Percentiles rank a stretch among this genome's conserved stretches.
phyloP scores from a whole-genome alignment of 1,140 invertebrate genomes.

The Linepithema humile region DNA sequence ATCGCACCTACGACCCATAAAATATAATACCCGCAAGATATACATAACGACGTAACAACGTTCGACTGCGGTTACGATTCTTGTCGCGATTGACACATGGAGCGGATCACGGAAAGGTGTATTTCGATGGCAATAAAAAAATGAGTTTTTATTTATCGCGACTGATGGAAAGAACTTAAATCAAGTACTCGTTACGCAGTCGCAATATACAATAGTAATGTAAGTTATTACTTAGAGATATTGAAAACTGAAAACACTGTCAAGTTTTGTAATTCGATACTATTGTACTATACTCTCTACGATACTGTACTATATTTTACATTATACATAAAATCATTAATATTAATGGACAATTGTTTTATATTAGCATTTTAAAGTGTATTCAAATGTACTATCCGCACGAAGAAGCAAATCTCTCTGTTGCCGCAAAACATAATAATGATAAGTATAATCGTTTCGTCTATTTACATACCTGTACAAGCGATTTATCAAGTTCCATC shows the following conservation, averaged over 20 bases:
- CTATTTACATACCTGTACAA: constrained; percentile 1
- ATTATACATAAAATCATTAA: background rate
- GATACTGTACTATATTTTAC: background rate
- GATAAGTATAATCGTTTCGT: constrained; percentile 4
- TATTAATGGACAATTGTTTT: background rate
- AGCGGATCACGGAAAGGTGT: background rate
- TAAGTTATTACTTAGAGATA: background rate
- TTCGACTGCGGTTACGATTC: constrained; percentile 10
- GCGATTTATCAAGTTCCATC: constrained; percentile 37
- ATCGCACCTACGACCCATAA: constrained; percentile 60
- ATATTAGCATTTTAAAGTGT: background rate
- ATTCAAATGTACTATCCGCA: background rate
- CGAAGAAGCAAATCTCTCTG: background rate
- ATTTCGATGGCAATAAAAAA: constrained; percentile 5
- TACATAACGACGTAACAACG: constrained; percentile 18
- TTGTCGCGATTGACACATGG: background rate
- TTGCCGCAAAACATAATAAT: background rate
- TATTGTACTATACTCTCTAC: background rate
- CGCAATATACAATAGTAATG: background rate
- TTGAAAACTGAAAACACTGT: background rate
- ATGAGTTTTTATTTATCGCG: constrained; percentile 19
- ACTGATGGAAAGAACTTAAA: background rate
- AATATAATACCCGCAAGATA: constrained; percentile 34
- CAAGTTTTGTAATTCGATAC: background rate
- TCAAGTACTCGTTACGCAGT: constrained; percentile 3